Evolutionary conservation across 2,888 invertebrate species (phyloP), one percentile per base, ranked within the genome.

Genomic region (Spilarctia lutea): DNA sequence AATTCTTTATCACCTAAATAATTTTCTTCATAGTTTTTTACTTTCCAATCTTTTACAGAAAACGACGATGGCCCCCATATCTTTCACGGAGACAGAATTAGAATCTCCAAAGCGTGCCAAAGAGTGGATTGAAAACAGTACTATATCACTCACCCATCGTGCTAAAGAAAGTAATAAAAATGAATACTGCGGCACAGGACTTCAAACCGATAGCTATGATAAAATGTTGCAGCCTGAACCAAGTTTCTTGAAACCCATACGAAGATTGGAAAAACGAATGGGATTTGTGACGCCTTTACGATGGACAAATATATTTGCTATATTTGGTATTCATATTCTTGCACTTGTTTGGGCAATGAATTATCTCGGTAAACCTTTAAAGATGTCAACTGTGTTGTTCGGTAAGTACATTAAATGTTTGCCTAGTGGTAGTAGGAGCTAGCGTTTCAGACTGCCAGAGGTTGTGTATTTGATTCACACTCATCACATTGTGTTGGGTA

Each of bases 271-370:
- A 81, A 94, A 91, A 80, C 80, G 78, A 8, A 83, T 93, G 76
- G 95, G 96, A 7, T 97, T 97, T 76, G 86, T 96, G 65, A 96
- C 97, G 3, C 96, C 97, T 0, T 92, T 97, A n/a, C 96, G 96
- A 83, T 97, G 97, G 97, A 91, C 90, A 68, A 97, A 97, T 85
- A 93, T 96, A 27, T 92, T 97, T 76, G 90, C 92, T 42, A 96
- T 97, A 66, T 88, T 91, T 3, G 16, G 94, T 18, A 91, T 97
- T 52, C 91, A 91, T 65, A 24, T 96, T 0, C 75, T 94, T 0
- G 92, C 94, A 3, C 0, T 96, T 0, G 83, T 94, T 75, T 91
- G 92, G 75, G 85, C 96, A 10, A 0, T 91, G 10, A 85, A 88
- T n/a, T 92, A 79, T n/a, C 84, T 84, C 90, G 90, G 76, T 75